These are phyloP conservation scores for Gymnopithys bicolor DNA, from an alignment of 2,797 vertebrate genomes.

Conservation along the genomic window DNA sequence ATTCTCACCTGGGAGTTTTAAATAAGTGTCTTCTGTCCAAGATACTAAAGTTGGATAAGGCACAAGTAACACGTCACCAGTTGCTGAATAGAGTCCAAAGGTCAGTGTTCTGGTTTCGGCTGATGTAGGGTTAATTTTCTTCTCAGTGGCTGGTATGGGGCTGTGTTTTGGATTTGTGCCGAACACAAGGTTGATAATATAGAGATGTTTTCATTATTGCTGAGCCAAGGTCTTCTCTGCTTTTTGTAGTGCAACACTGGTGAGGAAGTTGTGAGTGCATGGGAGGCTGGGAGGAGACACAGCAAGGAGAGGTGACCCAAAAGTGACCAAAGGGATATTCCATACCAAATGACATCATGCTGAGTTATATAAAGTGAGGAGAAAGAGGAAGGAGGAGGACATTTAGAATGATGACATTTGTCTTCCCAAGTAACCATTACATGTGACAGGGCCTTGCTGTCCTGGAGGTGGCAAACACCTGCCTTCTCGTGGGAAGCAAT, in stretches of 20 bases:
- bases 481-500: not conserved
- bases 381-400: not conserved
- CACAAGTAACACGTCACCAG: not conserved
- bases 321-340: not conserved
- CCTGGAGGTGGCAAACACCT: not conserved
- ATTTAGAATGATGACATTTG: not conserved
- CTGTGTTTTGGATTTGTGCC: not conserved
- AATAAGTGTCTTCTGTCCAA: not conserved
- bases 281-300: not conserved
- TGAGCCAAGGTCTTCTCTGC: not conserved
- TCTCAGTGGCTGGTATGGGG: not conserved
- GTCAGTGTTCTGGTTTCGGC: not conserved
- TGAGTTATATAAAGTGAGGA: not conserved
- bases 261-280: accelerated
- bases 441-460: accelerated
- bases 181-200: not conserved
- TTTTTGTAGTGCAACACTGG: accelerated
- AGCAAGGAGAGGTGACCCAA: not conserved
- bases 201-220: not conserved
- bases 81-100: not conserved
- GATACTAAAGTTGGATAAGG: not conserved
- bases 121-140: not conserved
- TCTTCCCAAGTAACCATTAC: accelerated
- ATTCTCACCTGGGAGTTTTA: not conserved
- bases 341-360: no score